Base-by-base conservation (phyloP, 2,797 vertebrate genomes). In the Eutrigla gurnardus region DNA sequence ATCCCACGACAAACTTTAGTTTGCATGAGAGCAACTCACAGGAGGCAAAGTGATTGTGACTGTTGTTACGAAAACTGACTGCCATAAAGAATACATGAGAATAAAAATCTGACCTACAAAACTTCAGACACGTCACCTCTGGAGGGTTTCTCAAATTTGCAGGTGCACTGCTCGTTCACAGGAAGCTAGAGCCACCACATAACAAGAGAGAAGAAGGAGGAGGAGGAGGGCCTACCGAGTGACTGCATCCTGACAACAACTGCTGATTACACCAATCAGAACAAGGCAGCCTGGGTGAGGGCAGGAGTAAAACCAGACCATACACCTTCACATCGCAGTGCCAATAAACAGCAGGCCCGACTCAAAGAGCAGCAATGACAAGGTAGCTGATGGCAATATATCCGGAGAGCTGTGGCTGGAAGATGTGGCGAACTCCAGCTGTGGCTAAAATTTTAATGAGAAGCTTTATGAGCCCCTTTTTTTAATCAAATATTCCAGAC, bases 111-210 rank as follows among this genome's bases (percentile, higher is more conserved):
- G n/a, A 75, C 59, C 18, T 42, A 35, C 25, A 50, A 82, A 68
- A 75, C 42, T 66, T 73, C 9, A 18, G 66, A 61, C 49, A 46
- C 70, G 37, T 82, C 12, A 55, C 57, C 37, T 80, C n/a, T 65
- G 76, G 63, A 58, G 73, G 73, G 55, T 65, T 65, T 89, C 64
- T 72, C 15, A 54, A 69, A 78, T 84, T 40, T 89, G 90, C 90
- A 93, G 90, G 90, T 92, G 89, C 86, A 74, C 59, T 42, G 73
- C 80, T 85, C 50, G 78, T 88, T 90, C 82, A 89, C 91, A 94
- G 93, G 93, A 94, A 94, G 88, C 72, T 66, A 75, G 52, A 81
- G 75, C 78, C 65, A 83, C 88, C 86, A 91, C 89, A 93, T 79
- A 80, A 85, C 71, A 78, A 81, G 81, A 60, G 74, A 60, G 57